A percentile compares a stretch with the other conserved stretches of the same genome.
Conservation (phyloP, 2,113 vertebrate species). For the Petaurus breviceps region DNA sequence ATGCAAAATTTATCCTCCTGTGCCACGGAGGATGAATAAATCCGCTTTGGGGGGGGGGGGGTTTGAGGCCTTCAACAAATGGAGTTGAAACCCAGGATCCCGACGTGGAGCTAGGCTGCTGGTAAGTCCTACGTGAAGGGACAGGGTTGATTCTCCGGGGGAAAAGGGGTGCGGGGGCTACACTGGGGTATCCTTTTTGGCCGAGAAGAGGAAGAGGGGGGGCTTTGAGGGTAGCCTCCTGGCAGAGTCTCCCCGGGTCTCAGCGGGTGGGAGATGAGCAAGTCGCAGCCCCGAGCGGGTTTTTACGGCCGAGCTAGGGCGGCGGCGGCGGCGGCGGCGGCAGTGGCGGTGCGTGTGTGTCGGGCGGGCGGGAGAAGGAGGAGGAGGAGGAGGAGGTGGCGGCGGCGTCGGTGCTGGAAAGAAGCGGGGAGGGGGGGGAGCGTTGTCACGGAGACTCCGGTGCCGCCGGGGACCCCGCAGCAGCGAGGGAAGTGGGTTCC, state of each 20-base stretch:
- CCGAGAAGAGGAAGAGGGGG: not conserved
- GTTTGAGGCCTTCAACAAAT: slow-evolving; percentile 73
- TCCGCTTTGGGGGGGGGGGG: slow-evolving; percentile 72
- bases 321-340: slow-evolving; percentile 65
- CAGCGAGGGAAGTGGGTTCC: slow-evolving; percentile 63
- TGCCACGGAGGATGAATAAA: slow-evolving; percentile 65
- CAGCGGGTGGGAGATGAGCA: slow-evolving; percentile 21
- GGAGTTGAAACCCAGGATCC: slow-evolving; percentile 61
- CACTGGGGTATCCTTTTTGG: not conserved
- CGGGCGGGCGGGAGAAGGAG: slow-evolving; percentile 58
- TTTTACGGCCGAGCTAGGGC: slow-evolving; percentile 70
- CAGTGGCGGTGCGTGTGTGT: slow-evolving; percentile 68
- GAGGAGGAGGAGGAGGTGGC: slow-evolving; percentile 61
- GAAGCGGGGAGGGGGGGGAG: slow-evolving; percentile 78
- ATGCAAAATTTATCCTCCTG: slow-evolving; percentile 76
- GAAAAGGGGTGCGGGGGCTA: slow-evolving; percentile 43
- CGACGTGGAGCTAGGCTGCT: slow-evolving; percentile 51
- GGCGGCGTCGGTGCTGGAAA: slow-evolving; percentile 72
- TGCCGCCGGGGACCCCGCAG: slow-evolving; percentile 70
- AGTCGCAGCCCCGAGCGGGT: slow-evolving; percentile 74
- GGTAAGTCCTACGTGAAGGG: slow-evolving; percentile 57
- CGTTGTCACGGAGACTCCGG: slow-evolving; percentile 72
- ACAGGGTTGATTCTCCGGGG: slow-evolving; percentile 59
- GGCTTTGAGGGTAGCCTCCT: not conserved
- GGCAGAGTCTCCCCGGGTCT: slow-evolving; percentile 22